Percentiles rank a stretch among this genome's conserved stretches.
Conservation (phyloP, 2,113 vertebrate species). For the Haplotaxodon microlepis region DNA sequence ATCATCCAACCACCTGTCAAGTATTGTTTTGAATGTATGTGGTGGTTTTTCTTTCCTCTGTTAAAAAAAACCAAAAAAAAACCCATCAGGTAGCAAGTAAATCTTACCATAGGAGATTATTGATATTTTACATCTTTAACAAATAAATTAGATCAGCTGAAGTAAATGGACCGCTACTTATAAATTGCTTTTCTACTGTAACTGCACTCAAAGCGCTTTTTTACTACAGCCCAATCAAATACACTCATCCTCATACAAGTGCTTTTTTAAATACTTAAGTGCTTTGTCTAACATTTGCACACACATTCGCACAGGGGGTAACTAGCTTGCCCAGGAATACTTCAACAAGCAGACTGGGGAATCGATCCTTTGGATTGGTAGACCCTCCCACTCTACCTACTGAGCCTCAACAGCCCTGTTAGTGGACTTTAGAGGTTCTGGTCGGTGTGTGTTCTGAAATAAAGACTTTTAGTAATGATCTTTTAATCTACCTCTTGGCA, state of each 20-base stretch:
- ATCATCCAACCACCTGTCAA: not conserved
- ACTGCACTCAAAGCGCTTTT: accelerated
- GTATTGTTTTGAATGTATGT: not conserved
- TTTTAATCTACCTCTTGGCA: not conserved
- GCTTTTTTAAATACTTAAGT: not conserved
- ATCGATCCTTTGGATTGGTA: not conserved
- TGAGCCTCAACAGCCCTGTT: not conserved
- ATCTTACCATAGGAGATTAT: not conserved
- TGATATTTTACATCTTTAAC: not conserved
- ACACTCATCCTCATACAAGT: not conserved
- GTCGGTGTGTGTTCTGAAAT: not conserved
- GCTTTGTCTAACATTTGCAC: not conserved
- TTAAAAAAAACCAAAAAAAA: not conserved
- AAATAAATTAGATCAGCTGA: not conserved
- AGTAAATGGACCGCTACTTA: not conserved
- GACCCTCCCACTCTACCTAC: not conserved
- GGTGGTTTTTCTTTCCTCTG: not conserved
- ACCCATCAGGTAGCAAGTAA: not conserved
- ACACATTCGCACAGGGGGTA: not conserved
- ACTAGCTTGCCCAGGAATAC: not conserved
- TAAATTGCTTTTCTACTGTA: not conserved
- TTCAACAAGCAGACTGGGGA: not conserved
- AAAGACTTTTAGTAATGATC: not conserved
- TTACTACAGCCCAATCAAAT: not conserved
- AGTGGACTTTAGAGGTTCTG: not conserved